Base-by-base conservation (phyloP, 2,797 vertebrate species). In the Limnodromus scolopaceus region DNA sequence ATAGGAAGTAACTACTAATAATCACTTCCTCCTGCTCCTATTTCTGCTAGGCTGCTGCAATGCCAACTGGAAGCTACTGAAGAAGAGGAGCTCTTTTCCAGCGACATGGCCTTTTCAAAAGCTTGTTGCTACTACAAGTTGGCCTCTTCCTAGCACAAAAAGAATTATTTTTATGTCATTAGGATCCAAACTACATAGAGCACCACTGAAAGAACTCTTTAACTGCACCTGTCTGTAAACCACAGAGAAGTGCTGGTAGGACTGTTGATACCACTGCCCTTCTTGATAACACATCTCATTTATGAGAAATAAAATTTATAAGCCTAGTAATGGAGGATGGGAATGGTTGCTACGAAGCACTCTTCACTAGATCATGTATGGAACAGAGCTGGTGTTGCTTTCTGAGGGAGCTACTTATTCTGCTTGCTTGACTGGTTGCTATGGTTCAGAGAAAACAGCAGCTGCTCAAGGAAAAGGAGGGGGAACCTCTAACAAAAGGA, bases 371-470 rank as follows among this genome's bases (percentile, higher is more conserved):
- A 87, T 87, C 61, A 45, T 71, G 38, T 72, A 38, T 69, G 61
- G 70, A 91, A 48, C 18, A 63, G 95, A 88, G 43, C 0, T 95
- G 79, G 30, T 94, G 76, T 30, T 96, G 72, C 46, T 95, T 97
- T 90, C 76, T 74, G 66, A 70, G 66, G 36, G 32, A 89, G 39
- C 51, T 84, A 5, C 89, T 92, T 81, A 90, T 43, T 88, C 80
- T 96, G 54, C 80, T 95, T 94, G 48, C 87, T 94, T 93, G 92
- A 57, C 83, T 82, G 81, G 85, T 97, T 97, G 95, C 93, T 92
- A 95, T 92, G 95, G 80, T 93, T 97, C 89, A 96, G 85, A 84
- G 95, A 72, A 92, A 95, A 90, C 63, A 94, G 70, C 93, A 97
- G 88, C 84, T 96, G 85, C 80, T 77, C 63, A 74, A 84, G 74